Evolutionary conservation across 2,888 invertebrate genomes (phyloP).

Genomic region (Cephus rjabovi): DNA sequence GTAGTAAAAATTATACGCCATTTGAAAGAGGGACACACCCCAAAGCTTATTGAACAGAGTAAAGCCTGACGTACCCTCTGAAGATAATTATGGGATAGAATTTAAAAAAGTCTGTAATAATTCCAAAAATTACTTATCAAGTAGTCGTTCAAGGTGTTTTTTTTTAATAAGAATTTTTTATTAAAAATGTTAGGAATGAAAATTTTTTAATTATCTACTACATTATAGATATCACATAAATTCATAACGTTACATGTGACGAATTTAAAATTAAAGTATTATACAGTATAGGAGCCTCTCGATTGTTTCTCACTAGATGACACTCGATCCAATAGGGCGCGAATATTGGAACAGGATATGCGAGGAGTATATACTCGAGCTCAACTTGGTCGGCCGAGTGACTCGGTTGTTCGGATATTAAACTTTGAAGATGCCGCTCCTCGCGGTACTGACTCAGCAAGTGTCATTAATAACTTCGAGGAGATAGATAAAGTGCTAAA

Average conservation of each 20-base stretch:
- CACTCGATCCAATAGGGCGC: slow-evolving; percentile 26
- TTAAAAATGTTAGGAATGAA: background rate
- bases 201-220: background rate
- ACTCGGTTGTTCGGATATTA: slow-evolving; percentile 58
- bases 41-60: background rate
- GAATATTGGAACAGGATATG: slow-evolving; percentile 30
- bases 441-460: slow-evolving; percentile 55
- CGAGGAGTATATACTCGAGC: slow-evolving; percentile 31
- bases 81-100: background rate
- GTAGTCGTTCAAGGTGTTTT: too few relatives aligned
- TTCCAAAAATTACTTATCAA: slow-evolving; percentile 9
- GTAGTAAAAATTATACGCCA: slow-evolving; percentile 20
- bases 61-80: background rate
- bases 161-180: too few relatives aligned
- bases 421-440: slow-evolving; percentile 56
- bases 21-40: slow-evolving; percentile 9
- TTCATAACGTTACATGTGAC: background rate
- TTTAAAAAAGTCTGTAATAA: background rate
- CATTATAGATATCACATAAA: background rate
- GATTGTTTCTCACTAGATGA: slow-evolving; percentile 17
- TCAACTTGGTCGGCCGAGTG: slow-evolving; percentile 19
- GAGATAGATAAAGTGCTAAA: slow-evolving; percentile 56
- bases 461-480: slow-evolving; percentile 58
- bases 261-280: background rate
- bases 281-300: slow-evolving; percentile 7